Conservation (phyloP, 2,797 vertebrate genomes). For the Margarornis squamiger region DNA sequence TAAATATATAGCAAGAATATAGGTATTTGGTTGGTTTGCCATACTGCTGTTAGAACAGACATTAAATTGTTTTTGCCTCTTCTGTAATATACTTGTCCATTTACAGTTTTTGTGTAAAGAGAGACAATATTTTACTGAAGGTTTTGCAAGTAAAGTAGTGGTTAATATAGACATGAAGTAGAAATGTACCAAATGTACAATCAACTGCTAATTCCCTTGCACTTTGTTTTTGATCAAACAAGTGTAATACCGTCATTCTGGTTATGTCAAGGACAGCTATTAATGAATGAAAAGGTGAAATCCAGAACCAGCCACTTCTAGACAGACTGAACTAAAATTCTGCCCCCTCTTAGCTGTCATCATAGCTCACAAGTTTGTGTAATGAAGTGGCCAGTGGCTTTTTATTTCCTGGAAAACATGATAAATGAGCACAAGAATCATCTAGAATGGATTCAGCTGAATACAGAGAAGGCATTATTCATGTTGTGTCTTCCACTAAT, state of each 20-base stretch:
- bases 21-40: not conserved
- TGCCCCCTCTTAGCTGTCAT: not conserved
- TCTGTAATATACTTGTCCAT: not conserved
- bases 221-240: not conserved
- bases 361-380: not conserved
- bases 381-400: not conserved
- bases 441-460: not conserved
- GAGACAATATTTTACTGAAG: not conserved
- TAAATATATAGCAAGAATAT: not conserved
- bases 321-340: not conserved
- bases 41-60: not conserved
- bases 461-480: not conserved
- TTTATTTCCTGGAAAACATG: not conserved
- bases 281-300: not conserved
- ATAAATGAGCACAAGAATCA: not conserved
- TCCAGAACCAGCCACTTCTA: not conserved
- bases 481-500: not conserved
- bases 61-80: not conserved
- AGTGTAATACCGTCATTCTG: not conserved
- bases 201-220: not conserved
- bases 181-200: not conserved
- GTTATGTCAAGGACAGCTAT: not conserved
- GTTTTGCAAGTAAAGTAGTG: not conserved
- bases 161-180: not conserved
- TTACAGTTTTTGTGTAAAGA: not conserved